Evolutionary conservation across 2,797 vertebrate genomes (phyloP).

Genomic region (Microctenopoma stevenorrisi): DNA sequence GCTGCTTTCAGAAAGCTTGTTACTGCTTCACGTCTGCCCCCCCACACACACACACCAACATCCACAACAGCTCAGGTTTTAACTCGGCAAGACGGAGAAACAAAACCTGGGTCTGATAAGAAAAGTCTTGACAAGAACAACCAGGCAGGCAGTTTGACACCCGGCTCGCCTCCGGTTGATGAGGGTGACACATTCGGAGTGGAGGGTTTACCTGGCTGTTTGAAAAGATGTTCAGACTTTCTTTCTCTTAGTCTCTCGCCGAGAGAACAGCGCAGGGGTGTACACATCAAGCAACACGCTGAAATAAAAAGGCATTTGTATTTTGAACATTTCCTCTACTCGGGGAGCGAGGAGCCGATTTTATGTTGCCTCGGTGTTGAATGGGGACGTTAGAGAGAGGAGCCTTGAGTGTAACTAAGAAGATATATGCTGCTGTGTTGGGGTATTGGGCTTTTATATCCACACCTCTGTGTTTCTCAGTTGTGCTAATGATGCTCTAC

Average conservation of each 20-base stretch:
- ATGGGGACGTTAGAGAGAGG: background rate
- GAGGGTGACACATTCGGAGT: slow-evolving; percentile 48
- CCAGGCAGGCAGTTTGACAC: slow-evolving; percentile 35
- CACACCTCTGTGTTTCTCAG: slow-evolving; percentile 1
- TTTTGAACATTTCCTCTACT: slow-evolving; percentile 31
- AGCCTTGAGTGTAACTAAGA: background rate
- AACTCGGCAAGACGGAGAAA: slow-evolving; percentile 40
- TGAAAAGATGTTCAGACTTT: slow-evolving; percentile 42
- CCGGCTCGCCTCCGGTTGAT: slow-evolving; percentile 39
- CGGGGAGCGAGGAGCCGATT: background rate
- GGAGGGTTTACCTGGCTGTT: slow-evolving; percentile 45
- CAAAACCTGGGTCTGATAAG: slow-evolving; percentile 45
- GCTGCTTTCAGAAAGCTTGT: slow-evolving; percentile 46
- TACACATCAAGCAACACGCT: slow-evolving; percentile 17
- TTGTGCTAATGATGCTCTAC: background rate
- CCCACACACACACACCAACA: slow-evolving; percentile 25
- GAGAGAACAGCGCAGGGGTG: slow-evolving; percentile 21
- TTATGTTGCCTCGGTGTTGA: slow-evolving; percentile 18
- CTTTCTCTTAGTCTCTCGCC: slow-evolving; percentile 24
- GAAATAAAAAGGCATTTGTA: slow-evolving; percentile 49
- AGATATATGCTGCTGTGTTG: slow-evolving; percentile 2
- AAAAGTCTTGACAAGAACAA: slow-evolving; percentile 55
- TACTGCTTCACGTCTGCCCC: slow-evolving; percentile 32
- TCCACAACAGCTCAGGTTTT: slow-evolving; percentile 23
- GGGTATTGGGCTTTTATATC: background rate